phyloP scores from a whole-genome alignment of 2,113 vertebrate species.

The Eptatretus burgeri region DNA sequence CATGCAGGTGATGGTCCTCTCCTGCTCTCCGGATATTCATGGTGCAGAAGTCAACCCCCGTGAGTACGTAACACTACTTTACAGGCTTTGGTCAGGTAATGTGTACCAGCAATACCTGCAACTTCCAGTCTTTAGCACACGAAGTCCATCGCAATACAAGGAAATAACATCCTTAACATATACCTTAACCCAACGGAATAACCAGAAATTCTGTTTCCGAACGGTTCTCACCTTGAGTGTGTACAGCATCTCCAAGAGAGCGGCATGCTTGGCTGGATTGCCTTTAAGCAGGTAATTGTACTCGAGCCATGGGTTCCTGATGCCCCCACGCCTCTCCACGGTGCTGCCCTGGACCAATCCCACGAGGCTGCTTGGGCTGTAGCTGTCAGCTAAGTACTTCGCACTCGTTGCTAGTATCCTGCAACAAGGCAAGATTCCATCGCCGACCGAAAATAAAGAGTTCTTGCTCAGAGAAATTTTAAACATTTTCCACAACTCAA shows the following conservation, averaged over 20 bases:
- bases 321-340: slow-evolving; percentile 31
- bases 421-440: background rate
- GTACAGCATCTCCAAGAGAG: slow-evolving; percentile 64
- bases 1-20: no score
- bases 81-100: no score
- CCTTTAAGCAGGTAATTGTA: slow-evolving; percentile 71
- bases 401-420: slow-evolving; percentile 62
- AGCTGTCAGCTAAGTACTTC: slow-evolving; percentile 57
- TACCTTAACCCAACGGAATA: no score
- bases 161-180: no score
- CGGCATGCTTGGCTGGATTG: slow-evolving; percentile 34
- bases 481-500: background rate
- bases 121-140: no score
- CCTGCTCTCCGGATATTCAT: no score
- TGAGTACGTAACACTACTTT: no score
- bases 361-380: slow-evolving; percentile 57
- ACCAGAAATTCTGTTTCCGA: no score
- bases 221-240: slow-evolving; percentile 40
- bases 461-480: background rate
- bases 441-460: background rate
- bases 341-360: slow-evolving; percentile 39
- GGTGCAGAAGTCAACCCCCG: no score
- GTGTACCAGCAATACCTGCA: no score
- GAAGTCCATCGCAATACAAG: no score
- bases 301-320: slow-evolving; percentile 79